phyloP scores from a whole-genome alignment of 2,113 vertebrate genomes.

The Scomber scombrus region DNA sequence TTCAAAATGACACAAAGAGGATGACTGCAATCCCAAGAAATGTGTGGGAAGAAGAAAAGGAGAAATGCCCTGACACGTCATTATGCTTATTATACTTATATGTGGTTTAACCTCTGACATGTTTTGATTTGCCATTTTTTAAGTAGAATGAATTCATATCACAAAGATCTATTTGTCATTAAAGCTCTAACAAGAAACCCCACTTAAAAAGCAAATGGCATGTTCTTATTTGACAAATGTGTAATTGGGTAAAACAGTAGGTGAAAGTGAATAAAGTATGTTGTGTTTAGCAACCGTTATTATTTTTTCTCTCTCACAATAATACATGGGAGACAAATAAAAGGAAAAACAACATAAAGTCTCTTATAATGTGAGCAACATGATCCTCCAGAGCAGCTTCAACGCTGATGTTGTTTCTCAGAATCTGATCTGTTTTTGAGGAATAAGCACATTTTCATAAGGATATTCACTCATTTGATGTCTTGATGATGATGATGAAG shows the following conservation, averaged over 20 bases:
- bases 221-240: too few species aligned
- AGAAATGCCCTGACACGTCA: not conserved
- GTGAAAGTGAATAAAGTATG: too few species aligned
- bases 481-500: not conserved
- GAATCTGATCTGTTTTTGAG: too few species aligned
- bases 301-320: not conserved
- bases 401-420: too few species aligned
- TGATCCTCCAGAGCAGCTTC: not conserved
- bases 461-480: not conserved
- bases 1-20: not conserved
- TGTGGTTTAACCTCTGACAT: not conserved
- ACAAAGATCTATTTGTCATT: not conserved
- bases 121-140: not conserved
- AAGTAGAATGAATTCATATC: not conserved
- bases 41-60: not conserved
- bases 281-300: too few species aligned
- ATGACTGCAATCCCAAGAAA: not conserved
- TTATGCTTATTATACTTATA: not conserved
- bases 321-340: not conserved
- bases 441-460: not conserved
- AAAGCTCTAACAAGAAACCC: not conserved
- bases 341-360: not conserved
- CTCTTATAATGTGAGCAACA: not conserved
- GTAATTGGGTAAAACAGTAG: too few species aligned
- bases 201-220: too few species aligned